Evolutionary conservation across 2,888 invertebrate species (phyloP).

Genomic region (Hydriomena furcata): DNA sequence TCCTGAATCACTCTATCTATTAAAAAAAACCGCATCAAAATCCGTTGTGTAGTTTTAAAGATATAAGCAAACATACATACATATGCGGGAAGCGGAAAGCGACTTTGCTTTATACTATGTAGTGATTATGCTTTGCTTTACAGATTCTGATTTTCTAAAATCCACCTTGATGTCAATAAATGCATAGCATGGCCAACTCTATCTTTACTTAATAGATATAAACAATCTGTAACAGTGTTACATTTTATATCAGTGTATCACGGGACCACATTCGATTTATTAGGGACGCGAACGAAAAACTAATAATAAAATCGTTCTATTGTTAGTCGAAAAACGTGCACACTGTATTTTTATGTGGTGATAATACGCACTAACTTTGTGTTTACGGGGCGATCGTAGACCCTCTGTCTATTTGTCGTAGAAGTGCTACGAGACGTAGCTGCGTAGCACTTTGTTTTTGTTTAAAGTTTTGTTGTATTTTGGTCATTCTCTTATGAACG

Average conservation of each 20-base stretch:
- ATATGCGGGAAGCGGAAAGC: too few relatives aligned
- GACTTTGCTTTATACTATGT: too few relatives aligned
- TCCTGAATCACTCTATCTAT: too few relatives aligned
- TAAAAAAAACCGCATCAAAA: too few relatives aligned
- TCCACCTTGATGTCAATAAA: too few relatives aligned
- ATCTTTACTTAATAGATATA: not conserved
- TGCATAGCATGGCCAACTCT: too few relatives aligned
- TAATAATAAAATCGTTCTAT: slow-evolving; percentile 34
- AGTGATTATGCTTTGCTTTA: too few relatives aligned
- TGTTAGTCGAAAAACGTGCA: slow-evolving; percentile 34
- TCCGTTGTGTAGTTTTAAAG: too few relatives aligned
- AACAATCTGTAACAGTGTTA: not conserved
- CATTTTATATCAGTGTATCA: slow-evolving; percentile 13
- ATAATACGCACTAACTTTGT: slow-evolving; percentile 33
- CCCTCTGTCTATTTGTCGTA: slow-evolving; percentile 14
- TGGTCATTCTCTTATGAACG: not conserved
- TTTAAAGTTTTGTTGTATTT: not conserved
- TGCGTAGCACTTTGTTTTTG: not conserved
- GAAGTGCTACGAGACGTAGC: slow-evolving; percentile 13
- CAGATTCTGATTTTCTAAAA: too few relatives aligned
- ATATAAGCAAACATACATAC: too few relatives aligned
- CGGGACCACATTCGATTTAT: slow-evolving; percentile 32
- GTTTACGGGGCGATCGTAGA: slow-evolving; percentile 23
- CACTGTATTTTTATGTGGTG: slow-evolving; percentile 38
- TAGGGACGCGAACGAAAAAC: slow-evolving; percentile 31